A percentile compares a stretch with the other conserved stretches of the same genome.
phyloP scores from a whole-genome alignment of 2,888 invertebrate species.

The Flexamia atlantica region DNA sequence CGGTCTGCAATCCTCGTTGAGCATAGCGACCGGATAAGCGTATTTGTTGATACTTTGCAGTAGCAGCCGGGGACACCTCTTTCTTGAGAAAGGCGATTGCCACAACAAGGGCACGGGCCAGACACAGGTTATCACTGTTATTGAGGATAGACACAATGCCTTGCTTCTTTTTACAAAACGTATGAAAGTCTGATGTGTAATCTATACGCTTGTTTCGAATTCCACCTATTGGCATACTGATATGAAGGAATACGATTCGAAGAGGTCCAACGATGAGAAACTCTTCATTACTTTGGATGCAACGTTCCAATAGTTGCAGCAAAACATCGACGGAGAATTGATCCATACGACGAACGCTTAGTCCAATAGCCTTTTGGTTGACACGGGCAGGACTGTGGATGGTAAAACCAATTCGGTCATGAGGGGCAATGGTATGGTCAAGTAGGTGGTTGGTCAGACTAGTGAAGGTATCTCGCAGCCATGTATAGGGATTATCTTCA shows the following conservation, averaged over 20 bases:
- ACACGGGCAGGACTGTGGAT: not conserved
- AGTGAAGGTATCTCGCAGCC: conserved; percentile 7
- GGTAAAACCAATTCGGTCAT: conserved; percentile 10
- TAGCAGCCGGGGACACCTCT: conserved; percentile 27
- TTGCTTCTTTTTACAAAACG: conserved; percentile 2
- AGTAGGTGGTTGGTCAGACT: not conserved
- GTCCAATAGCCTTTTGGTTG: not conserved
- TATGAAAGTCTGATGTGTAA: conserved; percentile 1
- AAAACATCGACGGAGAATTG: conserved; percentile 21
- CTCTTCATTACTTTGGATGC: conserved; percentile 21
- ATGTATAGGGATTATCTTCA: not conserved
- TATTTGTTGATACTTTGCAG: not conserved
- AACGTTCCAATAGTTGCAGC: conserved; percentile 4
- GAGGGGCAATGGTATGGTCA: not conserved
- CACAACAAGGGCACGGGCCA: conserved; percentile 63
- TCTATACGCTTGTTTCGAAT: not conserved
- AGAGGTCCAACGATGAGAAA: not conserved
- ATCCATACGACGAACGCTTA: conserved; percentile 5
- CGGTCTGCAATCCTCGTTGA: not conserved
- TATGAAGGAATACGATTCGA: not conserved
- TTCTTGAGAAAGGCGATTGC: conserved; percentile 63
- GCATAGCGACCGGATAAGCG: not conserved
- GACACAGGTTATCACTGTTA: conserved; percentile 62
- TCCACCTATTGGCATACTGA: not conserved
- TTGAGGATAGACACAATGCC: not conserved